Conservation (phyloP, 1,140 invertebrate genomes). For the Eurosta solidaginis region DNA sequence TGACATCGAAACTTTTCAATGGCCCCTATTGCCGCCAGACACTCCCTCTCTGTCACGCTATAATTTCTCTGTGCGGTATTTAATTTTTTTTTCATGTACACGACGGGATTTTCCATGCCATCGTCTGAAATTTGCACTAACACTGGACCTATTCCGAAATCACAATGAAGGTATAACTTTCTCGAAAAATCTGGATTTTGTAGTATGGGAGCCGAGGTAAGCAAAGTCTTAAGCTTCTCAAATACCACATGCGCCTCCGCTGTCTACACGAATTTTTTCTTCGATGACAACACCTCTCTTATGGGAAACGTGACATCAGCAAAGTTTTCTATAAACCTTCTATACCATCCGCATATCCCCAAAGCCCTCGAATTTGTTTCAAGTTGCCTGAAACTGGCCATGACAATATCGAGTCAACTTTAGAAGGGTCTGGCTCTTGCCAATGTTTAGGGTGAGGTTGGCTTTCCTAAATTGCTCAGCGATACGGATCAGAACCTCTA, state of each 20-base stretch:
- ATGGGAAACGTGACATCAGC: too few relatives aligned
- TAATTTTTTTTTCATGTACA: too few relatives aligned
- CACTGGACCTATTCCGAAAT: constrained; percentile 39
- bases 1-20: constrained; percentile 57
- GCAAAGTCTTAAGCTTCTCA: background rate
- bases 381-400: background rate
- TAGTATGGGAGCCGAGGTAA: constrained; percentile 36
- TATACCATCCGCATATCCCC: constrained; percentile 26
- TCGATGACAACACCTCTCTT: too few relatives aligned
- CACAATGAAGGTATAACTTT: constrained; percentile 38
- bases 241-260: background rate
- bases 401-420: background rate
- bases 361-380: constrained; percentile 24
- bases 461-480: too few relatives aligned
- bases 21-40: constrained; percentile 29
- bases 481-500: constrained; percentile 21
- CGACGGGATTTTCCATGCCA: too few relatives aligned
- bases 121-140: constrained; percentile 33
- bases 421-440: constrained; percentile 20
- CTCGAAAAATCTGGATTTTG: constrained; percentile 35
- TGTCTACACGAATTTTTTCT: too few relatives aligned
- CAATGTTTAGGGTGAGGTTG: constrained; percentile 13
- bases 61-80: too few relatives aligned
- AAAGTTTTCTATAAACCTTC: constrained; percentile 9
- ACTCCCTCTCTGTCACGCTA: constrained; percentile 34